phyloP scores from a whole-genome alignment of 2,888 invertebrate genomes.

The Dasysyrphus tricinctus region DNA sequence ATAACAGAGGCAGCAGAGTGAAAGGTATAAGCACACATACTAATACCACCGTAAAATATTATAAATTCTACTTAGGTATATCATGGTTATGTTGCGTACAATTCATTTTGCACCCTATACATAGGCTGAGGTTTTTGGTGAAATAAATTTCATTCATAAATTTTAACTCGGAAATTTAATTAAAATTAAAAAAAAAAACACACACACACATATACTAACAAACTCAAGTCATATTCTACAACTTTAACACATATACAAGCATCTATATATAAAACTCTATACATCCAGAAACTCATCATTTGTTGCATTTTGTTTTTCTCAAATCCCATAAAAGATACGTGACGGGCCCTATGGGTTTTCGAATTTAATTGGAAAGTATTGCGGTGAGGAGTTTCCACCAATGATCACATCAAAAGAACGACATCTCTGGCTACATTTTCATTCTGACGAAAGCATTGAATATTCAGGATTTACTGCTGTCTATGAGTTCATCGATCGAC shows the following conservation, averaged over 20 bases:
- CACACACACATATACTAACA: too few species aligned
- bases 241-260: not conserved
- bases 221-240: not conserved
- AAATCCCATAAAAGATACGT: constrained; percentile 84
- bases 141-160: constrained; percentile 51
- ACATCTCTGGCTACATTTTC: constrained; percentile 91
- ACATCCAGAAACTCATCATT: constrained; percentile 23
- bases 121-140: constrained; percentile 7
- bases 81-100: constrained; percentile 13
- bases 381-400: constrained; percentile 89
- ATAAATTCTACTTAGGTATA: constrained; percentile 18
- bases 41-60: not conserved
- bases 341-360: constrained; percentile 92
- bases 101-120: constrained; percentile 7
- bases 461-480: constrained; percentile 91
- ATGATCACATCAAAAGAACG: constrained; percentile 89
- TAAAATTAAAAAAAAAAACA: constrained; percentile 16
- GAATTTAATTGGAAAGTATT: constrained; percentile 87
- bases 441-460: constrained; percentile 92
- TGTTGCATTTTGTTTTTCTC: constrained; percentile 8
- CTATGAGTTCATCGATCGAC: constrained; percentile 87
- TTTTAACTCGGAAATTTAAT: constrained; percentile 55
- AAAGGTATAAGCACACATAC: not conserved
- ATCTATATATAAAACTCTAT: not conserved
- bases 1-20: not conserved